Evolutionary conservation across 2,113 vertebrate species (phyloP).

Genomic region (Circaetus gallicus): DNA sequence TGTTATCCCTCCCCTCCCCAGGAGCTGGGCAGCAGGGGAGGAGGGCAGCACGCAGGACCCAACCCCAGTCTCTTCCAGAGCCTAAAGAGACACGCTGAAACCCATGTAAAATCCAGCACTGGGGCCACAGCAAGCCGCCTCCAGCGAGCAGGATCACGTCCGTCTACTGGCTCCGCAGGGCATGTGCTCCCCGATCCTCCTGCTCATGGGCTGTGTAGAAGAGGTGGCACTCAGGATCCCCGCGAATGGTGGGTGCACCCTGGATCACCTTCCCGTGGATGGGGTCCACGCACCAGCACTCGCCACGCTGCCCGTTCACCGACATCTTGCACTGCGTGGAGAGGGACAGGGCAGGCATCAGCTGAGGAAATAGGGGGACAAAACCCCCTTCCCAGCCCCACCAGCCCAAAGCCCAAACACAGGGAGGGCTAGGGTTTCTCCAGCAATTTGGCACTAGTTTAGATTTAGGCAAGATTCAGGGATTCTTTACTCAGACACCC

Average conservation of each 20-base stretch:
- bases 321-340: conserved; percentile 93
- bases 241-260: conserved; percentile 84
- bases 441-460: background rate
- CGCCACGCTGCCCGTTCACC: conserved; percentile 90
- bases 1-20: background rate
- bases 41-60: conserved; percentile 43
- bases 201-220: conserved; percentile 81
- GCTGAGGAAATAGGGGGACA: background rate
- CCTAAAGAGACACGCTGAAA: conserved; percentile 69
- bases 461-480: background rate
- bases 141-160: conserved; percentile 18
- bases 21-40: conserved; percentile 6
- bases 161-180: conserved; percentile 67
- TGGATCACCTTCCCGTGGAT: conserved; percentile 86
- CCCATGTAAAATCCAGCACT: conserved; percentile 64
- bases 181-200: conserved; percentile 74
- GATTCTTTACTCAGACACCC: background rate
- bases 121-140: conserved; percentile 5
- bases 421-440: background rate
- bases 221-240: conserved; percentile 92
- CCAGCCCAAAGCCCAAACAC: background rate
- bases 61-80: conserved; percentile 68
- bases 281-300: conserved; percentile 96
- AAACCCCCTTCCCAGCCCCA: background rate
- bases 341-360: background rate